Evolutionary conservation across 2,113 vertebrate species (phyloP).

Genomic region (Calyptomena viridis): DNA sequence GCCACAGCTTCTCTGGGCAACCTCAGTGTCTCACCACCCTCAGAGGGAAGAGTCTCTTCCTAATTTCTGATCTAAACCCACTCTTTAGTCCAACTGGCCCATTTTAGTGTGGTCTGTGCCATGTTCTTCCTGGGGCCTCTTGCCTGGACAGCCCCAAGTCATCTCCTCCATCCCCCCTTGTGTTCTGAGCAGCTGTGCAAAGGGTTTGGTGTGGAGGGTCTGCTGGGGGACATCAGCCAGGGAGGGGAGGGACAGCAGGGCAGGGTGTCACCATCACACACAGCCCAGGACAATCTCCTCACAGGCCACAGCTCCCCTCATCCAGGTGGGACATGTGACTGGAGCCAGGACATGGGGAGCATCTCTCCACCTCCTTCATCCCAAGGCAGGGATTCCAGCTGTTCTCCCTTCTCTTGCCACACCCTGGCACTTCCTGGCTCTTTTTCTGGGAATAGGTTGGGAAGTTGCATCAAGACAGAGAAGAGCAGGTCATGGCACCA

Average conservation of each 20-base stretch:
- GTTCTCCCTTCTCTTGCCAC: not conserved
- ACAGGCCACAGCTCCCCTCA: no score
- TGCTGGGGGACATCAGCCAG: not conserved
- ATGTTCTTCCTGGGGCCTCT: not conserved
- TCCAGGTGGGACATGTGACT: not conserved
- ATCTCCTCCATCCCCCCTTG: not conserved
- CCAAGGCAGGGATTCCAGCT: not conserved
- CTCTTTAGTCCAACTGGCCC: fast-evolving
- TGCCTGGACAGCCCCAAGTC: fast-evolving
- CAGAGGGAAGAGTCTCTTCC: no score
- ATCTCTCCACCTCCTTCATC: not conserved
- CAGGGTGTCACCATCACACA: not conserved
- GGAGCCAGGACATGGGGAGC: not conserved
- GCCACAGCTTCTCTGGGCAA: not conserved
- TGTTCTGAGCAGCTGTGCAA: no score
- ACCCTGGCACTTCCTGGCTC: not conserved
- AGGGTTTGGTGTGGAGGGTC: not conserved
- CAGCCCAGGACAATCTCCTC: fast-evolving
- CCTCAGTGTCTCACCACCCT: no score
- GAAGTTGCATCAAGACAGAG: not conserved
- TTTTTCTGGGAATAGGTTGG: not conserved
- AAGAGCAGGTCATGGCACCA: fast-evolving
- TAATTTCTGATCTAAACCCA: no score
- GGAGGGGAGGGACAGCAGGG: not conserved
- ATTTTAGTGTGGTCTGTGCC: fast-evolving